These are phyloP conservation scores for Ceyx margarethae DNA, from an alignment of 2,113 vertebrate species.

Conservation along the genomic window DNA sequence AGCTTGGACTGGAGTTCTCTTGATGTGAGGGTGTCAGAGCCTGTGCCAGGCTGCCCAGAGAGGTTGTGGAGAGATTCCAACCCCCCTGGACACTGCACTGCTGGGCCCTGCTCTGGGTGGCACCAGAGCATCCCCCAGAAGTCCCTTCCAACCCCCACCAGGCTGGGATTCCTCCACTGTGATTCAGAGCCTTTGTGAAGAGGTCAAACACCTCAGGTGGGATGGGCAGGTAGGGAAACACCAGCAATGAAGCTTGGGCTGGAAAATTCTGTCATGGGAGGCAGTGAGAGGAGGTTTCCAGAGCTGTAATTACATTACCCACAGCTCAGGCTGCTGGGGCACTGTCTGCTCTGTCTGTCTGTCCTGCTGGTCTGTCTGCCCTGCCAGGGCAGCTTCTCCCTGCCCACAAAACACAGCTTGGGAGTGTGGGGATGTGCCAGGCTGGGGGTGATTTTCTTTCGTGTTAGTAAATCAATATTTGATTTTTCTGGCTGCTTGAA, in stretches of 20 bases:
- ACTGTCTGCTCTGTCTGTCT: too few species aligned
- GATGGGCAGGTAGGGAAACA: neutral
- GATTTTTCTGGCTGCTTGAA: neutral
- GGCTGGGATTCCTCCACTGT: too few species aligned
- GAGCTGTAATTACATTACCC: neutral
- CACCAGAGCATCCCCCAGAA: too few species aligned
- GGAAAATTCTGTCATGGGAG: accelerated
- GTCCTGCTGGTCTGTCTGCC: neutral
- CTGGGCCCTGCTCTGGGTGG: too few species aligned
- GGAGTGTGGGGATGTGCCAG: neutral
- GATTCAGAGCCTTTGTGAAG: neutral
- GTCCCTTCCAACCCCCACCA: too few species aligned
- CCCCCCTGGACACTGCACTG: too few species aligned
- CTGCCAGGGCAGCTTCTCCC: neutral
- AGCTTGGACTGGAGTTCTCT: neutral
- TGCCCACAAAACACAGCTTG: too few species aligned
- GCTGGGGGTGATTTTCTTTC: neutral
- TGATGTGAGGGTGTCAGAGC: neutral
- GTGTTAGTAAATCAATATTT: neutral
- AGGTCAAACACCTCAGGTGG: neutral
- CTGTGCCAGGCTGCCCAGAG: too few species aligned
- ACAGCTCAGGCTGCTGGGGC: too few species aligned
- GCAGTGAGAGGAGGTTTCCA: accelerated
- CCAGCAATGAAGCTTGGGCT: accelerated
- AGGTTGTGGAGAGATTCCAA: too few species aligned